phyloP scores from a whole-genome alignment of 2,113 vertebrate genomes.

The Corythornis vintsioides region DNA sequence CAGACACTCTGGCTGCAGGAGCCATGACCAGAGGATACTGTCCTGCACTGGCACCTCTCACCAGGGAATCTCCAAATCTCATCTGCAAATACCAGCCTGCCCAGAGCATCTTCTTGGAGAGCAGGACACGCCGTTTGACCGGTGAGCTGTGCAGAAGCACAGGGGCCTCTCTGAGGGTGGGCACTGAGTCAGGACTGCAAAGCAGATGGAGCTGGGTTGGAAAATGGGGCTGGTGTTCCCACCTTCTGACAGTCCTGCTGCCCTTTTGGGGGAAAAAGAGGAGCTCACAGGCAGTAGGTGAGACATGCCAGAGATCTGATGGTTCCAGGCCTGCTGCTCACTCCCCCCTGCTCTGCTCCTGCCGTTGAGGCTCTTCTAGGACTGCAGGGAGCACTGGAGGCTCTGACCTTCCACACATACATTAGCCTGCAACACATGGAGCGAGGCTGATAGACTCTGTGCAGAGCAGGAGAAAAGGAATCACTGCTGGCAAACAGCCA shows the following conservation, averaged over 20 bases:
- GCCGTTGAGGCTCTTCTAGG: background rate
- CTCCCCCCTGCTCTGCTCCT: background rate
- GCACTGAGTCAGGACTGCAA: background rate
- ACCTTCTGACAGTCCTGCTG: background rate
- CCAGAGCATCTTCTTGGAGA: background rate
- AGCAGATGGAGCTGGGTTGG: background rate
- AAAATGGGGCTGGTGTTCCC: accelerated
- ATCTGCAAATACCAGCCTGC: background rate
- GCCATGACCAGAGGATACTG: background rate
- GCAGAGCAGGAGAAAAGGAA: background rate
- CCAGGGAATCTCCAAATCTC: background rate
- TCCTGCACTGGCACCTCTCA: accelerated
- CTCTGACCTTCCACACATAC: background rate
- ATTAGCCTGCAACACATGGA: background rate
- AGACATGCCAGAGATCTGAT: accelerated
- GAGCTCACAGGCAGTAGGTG: background rate
- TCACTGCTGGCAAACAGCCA: background rate
- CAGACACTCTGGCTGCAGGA: accelerated
- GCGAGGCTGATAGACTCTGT: background rate
- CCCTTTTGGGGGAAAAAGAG: background rate
- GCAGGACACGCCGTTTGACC: accelerated
- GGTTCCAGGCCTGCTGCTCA: background rate
- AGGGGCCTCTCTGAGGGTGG: background rate
- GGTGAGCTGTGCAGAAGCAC: background rate
- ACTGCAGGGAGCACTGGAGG: background rate